phyloP scores from a whole-genome alignment of 2,113 vertebrate species.

The Synodontis membranacea region DNA sequence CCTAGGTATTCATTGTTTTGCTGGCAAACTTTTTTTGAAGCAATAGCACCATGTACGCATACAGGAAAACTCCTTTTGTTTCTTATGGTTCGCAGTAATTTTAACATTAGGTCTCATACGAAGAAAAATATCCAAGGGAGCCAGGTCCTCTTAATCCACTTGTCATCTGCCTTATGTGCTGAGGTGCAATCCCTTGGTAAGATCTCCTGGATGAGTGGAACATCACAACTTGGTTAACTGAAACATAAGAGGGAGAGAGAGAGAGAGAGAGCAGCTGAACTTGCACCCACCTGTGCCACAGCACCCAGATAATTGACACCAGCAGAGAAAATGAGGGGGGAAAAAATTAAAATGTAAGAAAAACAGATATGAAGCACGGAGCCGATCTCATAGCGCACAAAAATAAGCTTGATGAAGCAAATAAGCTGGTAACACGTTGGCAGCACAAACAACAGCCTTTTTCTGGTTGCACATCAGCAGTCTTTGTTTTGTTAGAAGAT shows the following conservation, averaged over 20 bases:
- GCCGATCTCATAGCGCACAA: background rate
- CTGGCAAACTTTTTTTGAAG: background rate
- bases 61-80: conserved; percentile 13
- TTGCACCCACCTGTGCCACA: conserved; percentile 15
- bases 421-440: background rate
- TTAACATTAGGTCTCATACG: conserved; percentile 27
- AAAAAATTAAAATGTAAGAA: background rate
- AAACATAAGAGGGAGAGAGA: conserved; percentile 38
- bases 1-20: background rate
- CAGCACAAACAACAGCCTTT: background rate
- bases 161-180: conserved; percentile 34
- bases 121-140: conserved; percentile 4
- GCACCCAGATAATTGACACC: conserved; percentile 35
- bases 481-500: conserved; percentile 56
- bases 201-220: conserved; percentile 18
- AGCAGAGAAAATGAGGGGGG: background rate
- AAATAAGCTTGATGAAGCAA: background rate
- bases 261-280: conserved; percentile 40
- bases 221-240: conserved; percentile 18
- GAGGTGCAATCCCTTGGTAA: conserved; percentile 32
- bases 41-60: background rate
- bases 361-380: background rate
- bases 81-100: conserved; percentile 18
- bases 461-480: conserved; percentile 32
- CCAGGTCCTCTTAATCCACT: conserved; percentile 35